Percentiles rank a stretch among this genome's conserved stretches.
Evolutionary conservation across 2,888 invertebrate species (phyloP).

Genomic region (Dorcus parallelipipedus): DNA sequence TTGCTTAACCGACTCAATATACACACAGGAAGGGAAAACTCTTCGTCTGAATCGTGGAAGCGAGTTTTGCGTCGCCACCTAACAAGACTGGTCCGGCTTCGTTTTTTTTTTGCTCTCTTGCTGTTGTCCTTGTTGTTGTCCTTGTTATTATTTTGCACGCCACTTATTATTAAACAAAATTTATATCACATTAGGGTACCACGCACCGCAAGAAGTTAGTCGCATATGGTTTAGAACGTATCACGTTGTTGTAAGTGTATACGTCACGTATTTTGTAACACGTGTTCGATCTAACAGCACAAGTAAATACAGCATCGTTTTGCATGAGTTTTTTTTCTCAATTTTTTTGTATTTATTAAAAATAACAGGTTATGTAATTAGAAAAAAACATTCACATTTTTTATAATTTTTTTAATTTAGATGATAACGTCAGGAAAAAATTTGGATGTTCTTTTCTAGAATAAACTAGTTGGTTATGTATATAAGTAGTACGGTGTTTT

Average conservation of each 20-base stretch:
- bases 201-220: conserved; percentile 12
- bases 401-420: not conserved
- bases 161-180: conserved; percentile 5
- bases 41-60: too few relatives aligned
- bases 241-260: conserved; percentile 5
- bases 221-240: conserved; percentile 7
- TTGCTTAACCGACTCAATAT: too few relatives aligned
- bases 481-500: conserved; percentile 1
- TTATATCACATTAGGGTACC: conserved; percentile 9
- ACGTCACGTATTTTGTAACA: conserved; percentile 3
- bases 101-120: too few relatives aligned
- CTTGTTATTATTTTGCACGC: conserved; percentile 20
- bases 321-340: conserved; percentile 17
- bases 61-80: too few relatives aligned
- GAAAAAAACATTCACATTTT: not conserved
- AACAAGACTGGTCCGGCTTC: too few relatives aligned
- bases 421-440: too few relatives aligned
- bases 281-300: conserved; percentile 9
- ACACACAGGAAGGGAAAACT: too few relatives aligned
- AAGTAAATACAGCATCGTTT: conserved; percentile 26
- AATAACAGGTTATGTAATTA: too few relatives aligned
- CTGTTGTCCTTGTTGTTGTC: conserved; percentile 5
- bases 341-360: not conserved
- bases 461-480: not conserved
- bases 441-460: too few relatives aligned